A percentile compares a stretch with the other conserved stretches of the same genome.
Evolutionary conservation across 2,113 vertebrate genomes (phyloP).

Genomic region (Hydrolagus affinis): DNA sequence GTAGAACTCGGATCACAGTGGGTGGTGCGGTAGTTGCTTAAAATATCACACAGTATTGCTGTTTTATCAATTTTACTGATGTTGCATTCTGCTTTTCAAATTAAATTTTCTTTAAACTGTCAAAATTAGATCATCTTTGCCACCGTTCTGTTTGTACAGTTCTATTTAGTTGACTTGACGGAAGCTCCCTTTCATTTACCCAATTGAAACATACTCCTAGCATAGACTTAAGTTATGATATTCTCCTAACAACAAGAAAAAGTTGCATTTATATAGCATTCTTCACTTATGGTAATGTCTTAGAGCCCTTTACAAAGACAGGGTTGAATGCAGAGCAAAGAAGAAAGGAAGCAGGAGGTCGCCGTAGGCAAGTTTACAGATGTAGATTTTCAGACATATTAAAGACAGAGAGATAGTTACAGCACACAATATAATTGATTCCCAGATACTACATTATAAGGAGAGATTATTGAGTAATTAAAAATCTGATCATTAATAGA

Average conservation of each 20-base stretch:
- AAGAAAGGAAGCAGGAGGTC: too few species aligned
- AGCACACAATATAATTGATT: neutral
- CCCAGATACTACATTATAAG: neutral
- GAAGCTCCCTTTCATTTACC: neutral
- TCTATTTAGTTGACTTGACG: neutral
- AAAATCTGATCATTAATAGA: too few species aligned
- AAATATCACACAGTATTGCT: neutral
- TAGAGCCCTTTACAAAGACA: too few species aligned
- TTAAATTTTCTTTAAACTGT: neutral
- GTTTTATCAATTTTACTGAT: neutral
- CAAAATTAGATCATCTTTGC: neutral
- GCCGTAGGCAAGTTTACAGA: too few species aligned
- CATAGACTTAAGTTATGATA: neutral
- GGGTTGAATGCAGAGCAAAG: too few species aligned
- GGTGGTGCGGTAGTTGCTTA: neutral
- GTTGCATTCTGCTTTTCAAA: neutral
- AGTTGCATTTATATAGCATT: too few species aligned
- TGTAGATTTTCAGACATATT: too few species aligned
- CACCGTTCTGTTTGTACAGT: neutral
- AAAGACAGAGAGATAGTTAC: neutral
- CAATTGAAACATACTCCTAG: neutral
- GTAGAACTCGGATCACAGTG: neutral
- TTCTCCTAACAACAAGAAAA: neutral
- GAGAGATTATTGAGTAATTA: too few species aligned
- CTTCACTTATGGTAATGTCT: too few species aligned